Base-by-base conservation (phyloP, 2,113 vertebrate genomes). In the Gallinago jamesoni region DNA sequence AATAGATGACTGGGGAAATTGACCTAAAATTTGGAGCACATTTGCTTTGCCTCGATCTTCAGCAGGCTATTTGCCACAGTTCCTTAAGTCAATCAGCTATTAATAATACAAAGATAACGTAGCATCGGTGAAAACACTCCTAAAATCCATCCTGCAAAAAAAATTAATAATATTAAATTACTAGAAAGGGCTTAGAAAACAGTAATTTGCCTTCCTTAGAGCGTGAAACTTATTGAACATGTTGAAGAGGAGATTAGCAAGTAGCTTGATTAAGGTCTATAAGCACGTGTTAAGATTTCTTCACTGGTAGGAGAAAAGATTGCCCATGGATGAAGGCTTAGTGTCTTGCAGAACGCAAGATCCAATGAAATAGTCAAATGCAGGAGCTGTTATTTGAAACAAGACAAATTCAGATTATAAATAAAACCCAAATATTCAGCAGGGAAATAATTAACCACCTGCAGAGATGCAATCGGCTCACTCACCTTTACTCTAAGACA, bases 41-140 rank as follows among this genome's bases (percentile, higher is more conserved):
- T 94, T 91, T 94, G 76, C 47, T 92, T 74, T 86, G 41, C 66
- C 60, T 37, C 78, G 68, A 77, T 94, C 89, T 90, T 75, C 56
- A 56, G 45, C 41, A 81, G 84, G 56, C 27, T 80, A 5, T 80
- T 94, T 89, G 66, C 45, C 24, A 64, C 11, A 91, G 31, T 91
- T 95, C 33, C 48, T 80, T 48, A 59, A 93, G 82, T 79, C 84
- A 89, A 84, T 47, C 31, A 89, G 47, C 68, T 84, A 93, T 90
- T 63, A 96, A 60, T 69, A 90, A 75, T 63, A 81, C 50, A 92
- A 64, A 90, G 81, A 79, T 85, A 95, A 92, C 43, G 50, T 86
- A 72, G 31, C 45, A 82, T 55, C n/a, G 55, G 19, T 62, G 84
- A 68, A 86, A 90, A 50, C 37, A 68, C 68, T 97, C 80, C 72